Base-by-base conservation (phyloP, 2,797 vertebrate genomes). In the Cottoperca gobio region DNA sequence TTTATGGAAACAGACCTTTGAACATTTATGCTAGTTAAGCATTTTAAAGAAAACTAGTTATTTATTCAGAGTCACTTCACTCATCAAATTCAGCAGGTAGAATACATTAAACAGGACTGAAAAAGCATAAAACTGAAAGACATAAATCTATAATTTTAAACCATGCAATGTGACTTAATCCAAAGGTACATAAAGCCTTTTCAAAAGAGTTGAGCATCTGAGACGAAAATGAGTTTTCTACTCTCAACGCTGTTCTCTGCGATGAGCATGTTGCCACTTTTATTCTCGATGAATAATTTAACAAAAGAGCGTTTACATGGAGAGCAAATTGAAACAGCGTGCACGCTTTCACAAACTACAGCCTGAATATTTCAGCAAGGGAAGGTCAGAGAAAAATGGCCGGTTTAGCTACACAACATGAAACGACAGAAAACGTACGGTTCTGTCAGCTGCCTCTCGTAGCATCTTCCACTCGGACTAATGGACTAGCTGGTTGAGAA, bases 261-360 rank as follows among this genome's bases (percentile, higher is more conserved):
- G 70, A 88, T 85, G 77, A 89, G 81, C 72, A 69, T 71, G 82
- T 86, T 84, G 73, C 73, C 83, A 88, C 86, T 90, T 91, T 93
- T 90, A 90, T 77, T 83, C 66, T 52, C 14, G 35, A 60, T 94
- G 80, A 92, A 94, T 94, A 89, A 92, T 93, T 92, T 37, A 93
- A 78, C 73, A 73, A 78, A 79, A 43, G 54, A 77, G 54, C 73
- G 75, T 94, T 92, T 90, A 90, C 86, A 88, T 59, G 77, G 37
- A 82, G 65, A 75, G 75, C 77, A 88, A 89, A 83, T 68, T 78
- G 70, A 87, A 88, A 84, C 70, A 78, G 76, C 50, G 65, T 24
- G 61, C 73, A 73, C 13, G 59, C 73, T 79, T 82, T 64, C 46
- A 76, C 88, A 89, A 88, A 90, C 75, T n/a, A 86, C 50, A 33